phyloP scores from a whole-genome alignment of 2,113 vertebrate genomes.

The Bujurquina vittata region DNA sequence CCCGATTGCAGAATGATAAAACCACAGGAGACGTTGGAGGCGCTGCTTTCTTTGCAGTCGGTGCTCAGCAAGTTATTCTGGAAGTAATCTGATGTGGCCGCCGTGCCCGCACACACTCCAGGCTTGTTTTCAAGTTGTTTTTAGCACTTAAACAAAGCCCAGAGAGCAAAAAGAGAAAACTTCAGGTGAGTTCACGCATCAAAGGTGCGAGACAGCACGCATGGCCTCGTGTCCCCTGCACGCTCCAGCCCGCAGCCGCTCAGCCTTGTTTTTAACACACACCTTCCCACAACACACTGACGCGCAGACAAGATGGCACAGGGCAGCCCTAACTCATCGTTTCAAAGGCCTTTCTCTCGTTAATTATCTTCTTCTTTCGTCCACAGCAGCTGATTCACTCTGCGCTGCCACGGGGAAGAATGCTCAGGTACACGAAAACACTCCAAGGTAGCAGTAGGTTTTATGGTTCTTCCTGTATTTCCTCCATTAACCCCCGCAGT shows the following conservation, averaged over 20 bases:
- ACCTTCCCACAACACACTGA: constrained; percentile 43
- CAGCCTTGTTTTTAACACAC: constrained; percentile 51
- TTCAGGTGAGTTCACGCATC: constrained; percentile 17
- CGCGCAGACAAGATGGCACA: constrained; percentile 33
- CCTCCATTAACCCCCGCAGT: neutral
- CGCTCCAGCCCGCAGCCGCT: constrained; percentile 44
- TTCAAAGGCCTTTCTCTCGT: neutral
- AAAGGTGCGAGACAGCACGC: constrained; percentile 34
- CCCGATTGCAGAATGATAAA: neutral
- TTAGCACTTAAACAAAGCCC: constrained; percentile 18
- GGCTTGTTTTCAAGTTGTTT: constrained; percentile 13
- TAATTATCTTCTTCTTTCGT: neutral
- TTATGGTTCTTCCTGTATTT: too few relatives aligned
- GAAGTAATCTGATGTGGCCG: neutral
- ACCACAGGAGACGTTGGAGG: neutral
- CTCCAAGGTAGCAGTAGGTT: too few relatives aligned
- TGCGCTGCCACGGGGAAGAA: neutral
- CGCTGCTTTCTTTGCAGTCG: neutral
- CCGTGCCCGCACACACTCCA: neutral
- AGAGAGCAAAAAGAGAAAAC: neutral
- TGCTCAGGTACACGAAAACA: neutral
- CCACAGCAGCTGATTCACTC: neutral
- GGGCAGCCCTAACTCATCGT: neutral
- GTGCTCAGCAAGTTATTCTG: neutral
- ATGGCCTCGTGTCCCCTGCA: constrained; percentile 35